Evolutionary conservation across 2,888 invertebrate genomes (phyloP), one percentile per base, ranked within the genome.

Genomic region (Cryptocephalus primarius): DNA sequence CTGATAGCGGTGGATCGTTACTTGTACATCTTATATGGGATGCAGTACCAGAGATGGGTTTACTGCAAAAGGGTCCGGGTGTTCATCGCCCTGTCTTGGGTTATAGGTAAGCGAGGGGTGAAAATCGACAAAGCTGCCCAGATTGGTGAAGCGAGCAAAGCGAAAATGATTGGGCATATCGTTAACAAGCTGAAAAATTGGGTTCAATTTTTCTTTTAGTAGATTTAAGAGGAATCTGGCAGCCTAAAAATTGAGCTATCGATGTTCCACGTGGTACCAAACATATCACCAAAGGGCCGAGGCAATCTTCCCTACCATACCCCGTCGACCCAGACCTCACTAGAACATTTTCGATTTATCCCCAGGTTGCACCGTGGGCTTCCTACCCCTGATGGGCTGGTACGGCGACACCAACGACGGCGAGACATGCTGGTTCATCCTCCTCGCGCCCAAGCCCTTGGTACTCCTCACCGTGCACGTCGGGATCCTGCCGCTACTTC

Each of bases 1-100:
- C 63, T 81, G 9, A 79, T 82, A 32, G 81, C 78, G 2, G 67
- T 80, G 1, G 82, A 82, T 57, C 70, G 82, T 32, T 82, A 76
- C 57, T 72, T 81, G 40, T 82, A 78, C 60, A 82, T 82, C 40
- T 63, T 80, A 1, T 78, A 81, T 55, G 82, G 81, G 1, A 62
- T 82, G 11, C 75, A 79, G 59, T 81, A 82, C 57, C 76, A 78
- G 59, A 69, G 73, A 46, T 79, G 78, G 75, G 73, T 79, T 43
- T 78, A 74, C 53, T 76, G 78, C 1, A 73, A 70, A 1, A 70
- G 78, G 53, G 78, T 79, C 2, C 69, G 79, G 44, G 64, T 76
- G 8, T 71, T 76, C 48, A 78, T 81, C 33, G 49, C 72, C 1
- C 60, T 72, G 32, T 74, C 77, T 13, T 81, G 81, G 81, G 54